Base-by-base conservation (phyloP, 2,797 vertebrate species). In the Helicolenus hilgendorfi region DNA sequence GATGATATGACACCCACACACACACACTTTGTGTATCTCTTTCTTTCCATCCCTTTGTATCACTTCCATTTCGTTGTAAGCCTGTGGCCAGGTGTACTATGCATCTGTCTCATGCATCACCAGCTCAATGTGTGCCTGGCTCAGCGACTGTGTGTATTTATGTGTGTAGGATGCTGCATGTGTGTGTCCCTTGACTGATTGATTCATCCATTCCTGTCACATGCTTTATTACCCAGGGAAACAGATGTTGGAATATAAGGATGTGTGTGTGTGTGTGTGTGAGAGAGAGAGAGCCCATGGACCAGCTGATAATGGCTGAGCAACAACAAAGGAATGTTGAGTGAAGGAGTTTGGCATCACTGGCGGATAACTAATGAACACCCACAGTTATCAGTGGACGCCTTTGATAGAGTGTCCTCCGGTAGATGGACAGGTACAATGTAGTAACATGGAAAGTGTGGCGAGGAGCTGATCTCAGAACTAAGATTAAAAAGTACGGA, bases 211-310 rank as follows among this genome's bases (percentile, higher is more conserved):
- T 84, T 94, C 74, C 70, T 77, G 78, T 91, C 86, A 86, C 84
- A 87, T 79, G 88, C 86, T 94, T 90, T 92, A 91, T 92, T 95
- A 94, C 81, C 72, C 85, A 83, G 76, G 71, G 72, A 91, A 81
- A 92, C 92, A 82, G 91, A 95, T 91, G 87, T 82, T 77, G 71
- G 72, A 85, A 86, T 88, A 86, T 91, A 86, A 89, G 89, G 72
- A 81, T 33, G 38, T 65, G 64, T 11, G 67, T 36, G 60, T 56
- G 20, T 65, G 63, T 65, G 65, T 65, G 49, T 67, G 65, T 29
- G 45, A 7, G 41, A 7, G 41, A 18, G 41, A 18, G 15, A 45
- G 41, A 29, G 77, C 73, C 38, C 18, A 59, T 72, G 45, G 36
- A 69, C 11, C 14, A 10, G 72, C 45, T 68, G 49, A 77, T 49